Evolutionary conservation across 2,888 invertebrate species (phyloP), one percentile per base, ranked within the genome.

Genomic region (Zonitis immaculata): DNA sequence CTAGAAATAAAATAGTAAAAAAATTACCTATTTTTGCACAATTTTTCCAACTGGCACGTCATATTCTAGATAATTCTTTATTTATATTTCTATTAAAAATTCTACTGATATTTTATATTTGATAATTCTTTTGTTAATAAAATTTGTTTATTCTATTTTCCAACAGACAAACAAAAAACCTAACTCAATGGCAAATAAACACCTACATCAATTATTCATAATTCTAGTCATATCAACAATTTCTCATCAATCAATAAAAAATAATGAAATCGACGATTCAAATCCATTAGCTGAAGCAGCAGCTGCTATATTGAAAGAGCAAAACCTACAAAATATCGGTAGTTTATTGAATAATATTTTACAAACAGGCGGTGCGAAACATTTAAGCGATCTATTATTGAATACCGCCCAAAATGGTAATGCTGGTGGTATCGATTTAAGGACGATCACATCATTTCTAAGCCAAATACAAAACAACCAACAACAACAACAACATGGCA

Each of bases 251-350:
- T 61, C 66, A 7, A 30, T 63, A 3, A 66, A 68, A 58, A 55
- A 60, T 69, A 65, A 77, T 66, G 69, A 66, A 64, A 75, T 67
- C 25, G 83, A 82, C 57, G 80, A 82, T 32, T 76, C 82, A 1
- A 84, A 80, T 66, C 85, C 85, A 0, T 78, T 89, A 47, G 68
- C 87, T 60, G 87, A 89, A 60, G 80, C 87, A 53, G 88, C 88
- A 0, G 81, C 85, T 2, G 79, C 84, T 14, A 80, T 90, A 50
- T 77, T 89, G 39, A 82, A 85, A 65, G 70, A 73, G 12, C 70
- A 71, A 44, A 69, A 74, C 32, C 65, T 72, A 8, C 68, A 72
- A 45, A 71, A 76, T 70, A 82, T 89, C 0, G 87, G 86, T 1
- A 83, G 82, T 7, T 76, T 89, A 44, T 77, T 89, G 8, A 85